phyloP scores from a whole-genome alignment of 2,888 invertebrate species.

The Drosophila acutilabella region DNA sequence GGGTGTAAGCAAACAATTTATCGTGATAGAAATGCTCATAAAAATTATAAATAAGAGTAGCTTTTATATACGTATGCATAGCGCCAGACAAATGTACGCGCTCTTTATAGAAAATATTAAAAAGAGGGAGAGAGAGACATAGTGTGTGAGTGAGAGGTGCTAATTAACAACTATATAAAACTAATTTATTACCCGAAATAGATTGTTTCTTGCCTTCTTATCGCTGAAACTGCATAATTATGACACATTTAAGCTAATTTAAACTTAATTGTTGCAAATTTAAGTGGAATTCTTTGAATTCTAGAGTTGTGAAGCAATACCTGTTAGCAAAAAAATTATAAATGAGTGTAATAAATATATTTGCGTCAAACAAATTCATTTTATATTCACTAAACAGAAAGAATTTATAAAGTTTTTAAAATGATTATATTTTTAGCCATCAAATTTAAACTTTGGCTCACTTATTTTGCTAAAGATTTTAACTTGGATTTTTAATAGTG shows the following conservation, averaged over 20 bases:
- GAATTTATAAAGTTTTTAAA: no score
- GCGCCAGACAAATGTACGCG: conserved; percentile 8
- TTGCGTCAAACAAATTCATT: no score
- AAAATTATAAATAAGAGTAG: conserved; percentile 7
- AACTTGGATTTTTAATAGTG: background rate
- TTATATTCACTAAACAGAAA: no score
- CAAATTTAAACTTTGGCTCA: background rate
- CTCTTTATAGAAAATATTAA: conserved; percentile 4
- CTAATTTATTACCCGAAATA: background rate
- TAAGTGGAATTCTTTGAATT: conserved; percentile 12
- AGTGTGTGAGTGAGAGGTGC: conserved; percentile 19
- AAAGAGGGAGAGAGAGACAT: background rate
- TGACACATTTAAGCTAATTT: conserved; percentile 35
- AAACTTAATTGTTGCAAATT: conserved; percentile 14
- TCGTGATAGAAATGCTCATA: conserved; percentile 8
- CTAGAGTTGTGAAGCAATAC: background rate
- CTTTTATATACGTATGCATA: background rate
- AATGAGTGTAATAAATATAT: no score
- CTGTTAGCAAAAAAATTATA: background rate
- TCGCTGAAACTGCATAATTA: background rate
- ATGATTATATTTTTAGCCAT: background rate
- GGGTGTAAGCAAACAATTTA: conserved; percentile 38
- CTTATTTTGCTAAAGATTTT: conserved; percentile 1
- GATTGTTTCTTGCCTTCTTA: background rate
- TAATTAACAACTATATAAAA: conserved; percentile 14